A percentile compares a stretch with the other conserved stretches of the same genome.
Conservation (phyloP, 2,113 vertebrate genomes). For the Podarcis raffonei region DNA sequence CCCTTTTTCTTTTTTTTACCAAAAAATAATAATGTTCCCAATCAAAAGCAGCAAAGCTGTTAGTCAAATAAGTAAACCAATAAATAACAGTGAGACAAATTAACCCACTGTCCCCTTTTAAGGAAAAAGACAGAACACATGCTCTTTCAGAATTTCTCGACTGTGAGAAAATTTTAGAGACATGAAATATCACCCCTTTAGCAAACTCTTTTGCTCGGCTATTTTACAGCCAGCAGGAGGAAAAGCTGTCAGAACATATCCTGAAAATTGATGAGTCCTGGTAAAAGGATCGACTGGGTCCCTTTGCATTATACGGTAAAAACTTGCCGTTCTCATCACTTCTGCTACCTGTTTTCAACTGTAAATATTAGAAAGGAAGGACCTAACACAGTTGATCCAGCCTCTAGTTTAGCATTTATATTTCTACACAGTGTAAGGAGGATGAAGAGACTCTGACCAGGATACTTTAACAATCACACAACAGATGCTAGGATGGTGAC, state of each 20-base stretch:
- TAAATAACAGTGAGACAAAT: constrained; percentile 12
- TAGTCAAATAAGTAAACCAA: not conserved
- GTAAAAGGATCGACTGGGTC: not conserved
- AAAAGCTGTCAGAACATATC: constrained; percentile 23
- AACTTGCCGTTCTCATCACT: constrained; percentile 6
- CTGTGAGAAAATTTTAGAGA: constrained; percentile 41
- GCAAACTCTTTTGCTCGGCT: constrained; percentile 34
- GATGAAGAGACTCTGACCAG: constrained; percentile 25
- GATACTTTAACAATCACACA: not conserved
- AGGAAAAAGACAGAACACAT: not conserved
- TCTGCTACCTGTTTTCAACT: not conserved
- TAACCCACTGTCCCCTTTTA: constrained; percentile 19
- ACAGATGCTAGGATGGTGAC: too few species aligned
- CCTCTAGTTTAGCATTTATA: constrained; percentile 35
- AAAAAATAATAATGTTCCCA: not conserved
- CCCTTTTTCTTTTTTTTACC: not conserved
- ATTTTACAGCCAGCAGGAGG: constrained; percentile 43
- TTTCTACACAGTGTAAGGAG: constrained; percentile 22
- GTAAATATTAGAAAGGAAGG: constrained; percentile 14
- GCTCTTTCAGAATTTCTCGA: constrained; percentile 29
- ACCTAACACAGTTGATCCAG: constrained; percentile 32
- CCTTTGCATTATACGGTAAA: constrained; percentile 26
- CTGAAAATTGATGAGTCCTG: constrained; percentile 42
- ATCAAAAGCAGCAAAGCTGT: constrained; percentile 2
- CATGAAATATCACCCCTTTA: constrained; percentile 37